These are phyloP conservation scores for Momotus momota DNA, from an alignment of 2,797 vertebrate species.

Conservation along the genomic window DNA sequence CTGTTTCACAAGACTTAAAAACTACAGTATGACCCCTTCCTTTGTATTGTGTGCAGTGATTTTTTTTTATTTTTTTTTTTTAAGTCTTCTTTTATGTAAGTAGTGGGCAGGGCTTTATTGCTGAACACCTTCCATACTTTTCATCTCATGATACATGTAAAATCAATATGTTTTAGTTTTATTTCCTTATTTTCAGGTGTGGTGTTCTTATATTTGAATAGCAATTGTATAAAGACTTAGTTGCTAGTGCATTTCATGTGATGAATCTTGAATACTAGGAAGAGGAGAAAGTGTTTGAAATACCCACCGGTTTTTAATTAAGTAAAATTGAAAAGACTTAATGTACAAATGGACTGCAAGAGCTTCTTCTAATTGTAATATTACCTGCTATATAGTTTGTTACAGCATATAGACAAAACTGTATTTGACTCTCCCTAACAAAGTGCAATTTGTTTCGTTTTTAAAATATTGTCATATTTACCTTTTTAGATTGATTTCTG, in stretches of 20 bases:
- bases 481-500: constrained; percentile 78
- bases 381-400: constrained; percentile 70
- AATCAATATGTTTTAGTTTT: constrained; percentile 63
- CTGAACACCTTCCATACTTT: constrained; percentile 67
- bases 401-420: constrained; percentile 71
- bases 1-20: constrained; percentile 55
- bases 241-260: constrained; percentile 71
- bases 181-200: constrained; percentile 74
- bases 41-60: constrained; percentile 85
- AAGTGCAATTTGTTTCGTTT: constrained; percentile 76
- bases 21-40: constrained; percentile 71
- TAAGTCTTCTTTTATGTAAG: constrained; percentile 79
- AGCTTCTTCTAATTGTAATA: constrained; percentile 74
- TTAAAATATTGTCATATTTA: constrained; percentile 70
- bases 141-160: constrained; percentile 78
- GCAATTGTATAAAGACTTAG: constrained; percentile 73
- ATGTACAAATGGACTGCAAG: constrained; percentile 72
- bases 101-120: constrained; percentile 78
- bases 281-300: constrained; percentile 62
- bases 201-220: constrained; percentile 77
- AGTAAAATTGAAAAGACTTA: constrained; percentile 56
- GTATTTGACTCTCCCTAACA: constrained; percentile 71
- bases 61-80: constrained; percentile 81
- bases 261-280: constrained; percentile 53
- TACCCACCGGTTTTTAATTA: constrained; percentile 70